These are phyloP conservation scores for Numenius arquata DNA, from an alignment of 2,113 vertebrate species.

Conservation along the genomic window DNA sequence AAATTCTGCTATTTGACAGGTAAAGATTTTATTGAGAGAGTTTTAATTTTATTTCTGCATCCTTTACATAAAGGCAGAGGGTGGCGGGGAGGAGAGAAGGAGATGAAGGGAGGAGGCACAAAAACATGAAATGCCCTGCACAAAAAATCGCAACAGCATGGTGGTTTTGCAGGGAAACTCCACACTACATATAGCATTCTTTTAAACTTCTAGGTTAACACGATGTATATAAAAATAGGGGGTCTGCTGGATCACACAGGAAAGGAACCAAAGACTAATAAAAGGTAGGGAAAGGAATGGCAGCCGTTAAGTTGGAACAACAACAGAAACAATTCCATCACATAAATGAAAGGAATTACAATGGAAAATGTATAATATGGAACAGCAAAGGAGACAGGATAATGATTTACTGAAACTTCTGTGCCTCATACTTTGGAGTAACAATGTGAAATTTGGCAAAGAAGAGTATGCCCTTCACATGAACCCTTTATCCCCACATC, in stretches of 20 bases:
- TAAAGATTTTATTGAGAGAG: conserved; percentile 25
- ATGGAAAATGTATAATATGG: neutral
- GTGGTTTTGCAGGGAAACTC: neutral
- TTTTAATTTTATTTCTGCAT: conserved; percentile 38
- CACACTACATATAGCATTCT: neutral
- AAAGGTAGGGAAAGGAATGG: neutral
- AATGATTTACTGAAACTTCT: conserved; percentile 2
- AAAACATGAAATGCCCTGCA: neutral
- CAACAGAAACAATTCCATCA: neutral
- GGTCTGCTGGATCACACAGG: neutral
- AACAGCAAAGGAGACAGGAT: neutral
- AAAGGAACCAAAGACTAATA: neutral
- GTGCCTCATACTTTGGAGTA: neutral
- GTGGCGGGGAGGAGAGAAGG: neutral
- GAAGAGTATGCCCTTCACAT: neutral
- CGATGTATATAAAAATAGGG: neutral
- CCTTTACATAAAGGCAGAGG: neutral
- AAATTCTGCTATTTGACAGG: conserved; percentile 33
- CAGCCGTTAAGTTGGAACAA: neutral
- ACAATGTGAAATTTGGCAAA: neutral
- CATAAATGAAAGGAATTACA: neutral
- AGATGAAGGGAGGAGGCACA: neutral
- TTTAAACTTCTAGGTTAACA: neutral
- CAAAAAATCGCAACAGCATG: neutral
- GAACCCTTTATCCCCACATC: neutral